Base-by-base conservation (phyloP, 2,888 invertebrate species). In the Beris morrisii region DNA sequence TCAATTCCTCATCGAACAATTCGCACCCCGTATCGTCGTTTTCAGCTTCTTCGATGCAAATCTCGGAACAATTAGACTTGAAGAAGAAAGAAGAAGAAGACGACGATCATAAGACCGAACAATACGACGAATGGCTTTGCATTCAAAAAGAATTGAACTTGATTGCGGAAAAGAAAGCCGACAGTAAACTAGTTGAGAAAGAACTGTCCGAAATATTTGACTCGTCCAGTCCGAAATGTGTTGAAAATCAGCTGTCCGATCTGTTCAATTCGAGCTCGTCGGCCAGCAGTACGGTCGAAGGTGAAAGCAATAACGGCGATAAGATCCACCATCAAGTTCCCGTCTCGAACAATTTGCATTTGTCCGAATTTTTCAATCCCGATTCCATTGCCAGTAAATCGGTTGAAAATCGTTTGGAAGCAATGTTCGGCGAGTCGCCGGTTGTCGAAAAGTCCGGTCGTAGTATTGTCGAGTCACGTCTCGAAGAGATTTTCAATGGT, bases 61-160 rank as follows among this genome's bases (percentile, higher is more conserved):
- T 55, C 12, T 45, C 22, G 11, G 63, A 63, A 15, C 63, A 52
- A 7, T 28, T 54, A 13, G 31, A 28, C 15, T 31, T 61, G 30
- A 50, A 61, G 13, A 66, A 59, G 15, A 66, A 59, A 43, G 53
- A 64, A n/a, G 53, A 64, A n/a, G 64, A 64, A n/a, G 66, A 66
- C 15, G 63, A 69, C 44, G 66, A 63, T 15, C 55, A 48, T 12
- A 65, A 65, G 28, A 56, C 50, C 3, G 79, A 80, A 69, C 84
- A 84, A 67, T 85, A 86, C 72, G 88, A 88, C 74, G 87, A 87
- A 74, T 88, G 88, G 87, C 82, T 87, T 48, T 87, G 87, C 70
- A 85, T 88, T 66, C 87, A 88, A 72, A 85, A 87, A 64, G 88
- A 88, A 73, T 78, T 88, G 4, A 86, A 83, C 73, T 70, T 84